A percentile compares a stretch with the other conserved stretches of the same genome.
These are phyloP conservation scores for Notothenia coriiceps DNA, from an alignment of 2,113 vertebrate genomes.

Conservation along the genomic window DNA sequence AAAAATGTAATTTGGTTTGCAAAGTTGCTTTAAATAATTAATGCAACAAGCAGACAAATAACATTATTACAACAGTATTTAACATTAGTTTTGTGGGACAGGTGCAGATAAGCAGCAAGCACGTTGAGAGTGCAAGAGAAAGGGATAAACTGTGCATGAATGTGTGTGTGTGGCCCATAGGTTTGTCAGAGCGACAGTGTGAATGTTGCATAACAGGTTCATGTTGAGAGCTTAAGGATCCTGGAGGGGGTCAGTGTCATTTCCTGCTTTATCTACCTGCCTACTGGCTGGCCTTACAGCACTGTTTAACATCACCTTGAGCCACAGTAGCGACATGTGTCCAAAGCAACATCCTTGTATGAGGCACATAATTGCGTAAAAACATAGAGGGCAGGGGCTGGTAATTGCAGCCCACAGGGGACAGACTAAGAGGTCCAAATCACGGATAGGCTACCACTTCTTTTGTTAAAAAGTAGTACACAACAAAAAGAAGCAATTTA, in stretches of 20 bases:
- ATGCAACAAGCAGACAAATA: too few species aligned
- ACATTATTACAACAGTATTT: not conserved
- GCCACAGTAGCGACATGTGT: slow-evolving; percentile 61
- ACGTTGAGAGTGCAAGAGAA: slow-evolving; percentile 4
- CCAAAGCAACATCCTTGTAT: slow-evolving; percentile 59
- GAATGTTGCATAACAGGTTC: slow-evolving; percentile 70
- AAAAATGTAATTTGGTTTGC: not conserved
- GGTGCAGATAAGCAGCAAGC: slow-evolving; percentile 12
- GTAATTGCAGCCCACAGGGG: slow-evolving; percentile 44
- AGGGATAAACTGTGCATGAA: slow-evolving; percentile 46
- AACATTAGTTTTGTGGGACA: slow-evolving; percentile 17
- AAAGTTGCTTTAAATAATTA: not conserved
- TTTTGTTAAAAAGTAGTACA: slow-evolving; percentile 6
- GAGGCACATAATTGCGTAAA: slow-evolving; percentile 54
- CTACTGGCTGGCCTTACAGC: slow-evolving; percentile 32
- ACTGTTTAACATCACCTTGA: slow-evolving; percentile 59
- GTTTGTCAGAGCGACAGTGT: slow-evolving; percentile 46
- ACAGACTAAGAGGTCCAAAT: slow-evolving; percentile 43
- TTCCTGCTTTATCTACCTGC: slow-evolving; percentile 74
- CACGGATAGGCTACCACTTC: slow-evolving; percentile 31
- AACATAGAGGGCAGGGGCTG: slow-evolving; percentile 35
- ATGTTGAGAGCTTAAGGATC: slow-evolving; percentile 73
- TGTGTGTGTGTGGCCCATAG: slow-evolving; percentile 35
- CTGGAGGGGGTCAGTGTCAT: slow-evolving; percentile 64
- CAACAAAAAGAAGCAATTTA: slow-evolving; percentile 21